Percentiles rank a stretch among this genome's conserved stretches.
These are phyloP conservation scores for Pelusios castaneus DNA, from an alignment of 2,113 vertebrate genomes.

Conservation along the genomic window DNA sequence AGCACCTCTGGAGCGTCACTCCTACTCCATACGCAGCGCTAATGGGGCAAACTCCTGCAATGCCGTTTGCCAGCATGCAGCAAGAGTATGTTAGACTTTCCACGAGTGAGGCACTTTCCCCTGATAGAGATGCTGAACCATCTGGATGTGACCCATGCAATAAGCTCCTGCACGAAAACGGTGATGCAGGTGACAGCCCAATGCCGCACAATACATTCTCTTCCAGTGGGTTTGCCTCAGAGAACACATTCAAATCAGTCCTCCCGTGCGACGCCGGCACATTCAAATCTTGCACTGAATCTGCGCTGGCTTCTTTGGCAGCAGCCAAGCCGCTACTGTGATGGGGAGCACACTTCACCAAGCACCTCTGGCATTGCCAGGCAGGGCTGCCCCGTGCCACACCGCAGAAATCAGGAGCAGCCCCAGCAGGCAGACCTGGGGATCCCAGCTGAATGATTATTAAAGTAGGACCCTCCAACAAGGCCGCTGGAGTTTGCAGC, in stretches of 20 bases:
- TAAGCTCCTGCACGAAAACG: accelerated
- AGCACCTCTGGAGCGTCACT: accelerated
- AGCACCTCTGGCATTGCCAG: neutral
- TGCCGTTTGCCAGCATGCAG: accelerated
- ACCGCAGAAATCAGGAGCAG: neutral
- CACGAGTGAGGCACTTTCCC: accelerated
- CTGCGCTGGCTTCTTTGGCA: accelerated
- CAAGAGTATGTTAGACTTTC: neutral
- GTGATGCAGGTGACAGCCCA: neutral
- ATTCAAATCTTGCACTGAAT: neutral
- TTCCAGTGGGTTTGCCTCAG: neutral
- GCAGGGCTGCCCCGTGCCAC: neutral
- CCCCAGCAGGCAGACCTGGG: accelerated
- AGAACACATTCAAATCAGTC: accelerated
- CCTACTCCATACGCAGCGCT: neutral
- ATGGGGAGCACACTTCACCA: neutral
- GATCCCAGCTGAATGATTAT: neutral
- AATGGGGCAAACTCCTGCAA: accelerated
- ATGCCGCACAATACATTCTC: accelerated
- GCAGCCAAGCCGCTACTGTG: neutral
- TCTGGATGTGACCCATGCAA: accelerated
- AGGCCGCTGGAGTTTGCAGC: neutral
- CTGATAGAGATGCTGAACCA: accelerated
- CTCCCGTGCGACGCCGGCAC: accelerated
- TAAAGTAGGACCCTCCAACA: neutral